A percentile compares a stretch with the other conserved stretches of the same genome.
phyloP scores from a whole-genome alignment of 2,888 invertebrate genomes.

The Eupsilia transversa region DNA sequence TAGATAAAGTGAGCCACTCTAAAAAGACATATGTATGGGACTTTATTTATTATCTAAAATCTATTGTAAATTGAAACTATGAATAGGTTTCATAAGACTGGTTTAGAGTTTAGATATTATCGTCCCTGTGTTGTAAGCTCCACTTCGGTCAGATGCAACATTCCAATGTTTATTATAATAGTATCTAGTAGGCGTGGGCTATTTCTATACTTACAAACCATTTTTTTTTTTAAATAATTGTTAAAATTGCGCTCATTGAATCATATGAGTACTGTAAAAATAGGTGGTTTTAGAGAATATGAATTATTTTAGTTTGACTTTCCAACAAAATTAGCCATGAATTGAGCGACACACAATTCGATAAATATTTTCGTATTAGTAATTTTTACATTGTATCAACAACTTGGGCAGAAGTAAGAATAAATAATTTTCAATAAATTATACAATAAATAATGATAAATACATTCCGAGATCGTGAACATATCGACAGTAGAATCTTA shows the following conservation, averaged over 20 bases:
- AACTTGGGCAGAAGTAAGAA: slow-evolving; percentile 29
- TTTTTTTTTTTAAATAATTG: not conserved
- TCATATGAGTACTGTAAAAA: slow-evolving; percentile 5
- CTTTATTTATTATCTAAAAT: slow-evolving; percentile 6
- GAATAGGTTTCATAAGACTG: slow-evolving; percentile 37
- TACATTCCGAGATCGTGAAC: slow-evolving; percentile 68
- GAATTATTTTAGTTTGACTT: not conserved
- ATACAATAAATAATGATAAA: slow-evolving; percentile 68
- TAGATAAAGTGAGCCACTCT: slow-evolving; percentile 7
- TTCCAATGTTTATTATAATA: slow-evolving; percentile 1
- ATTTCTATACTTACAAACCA: not conserved
- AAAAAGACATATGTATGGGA: not conserved
- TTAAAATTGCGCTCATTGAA: slow-evolving; percentile 7
- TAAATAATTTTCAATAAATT: slow-evolving; percentile 65
- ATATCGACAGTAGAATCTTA: slow-evolving; percentile 54
- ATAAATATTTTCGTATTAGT: slow-evolving; percentile 24
- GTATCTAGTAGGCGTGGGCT: slow-evolving; percentile 1
- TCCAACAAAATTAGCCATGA: not conserved
- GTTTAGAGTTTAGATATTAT: slow-evolving; percentile 10
- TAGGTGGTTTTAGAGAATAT: not conserved
- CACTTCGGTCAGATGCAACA: slow-evolving; percentile 1
- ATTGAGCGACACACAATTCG: slow-evolving; percentile 35
- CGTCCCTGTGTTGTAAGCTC: slow-evolving; percentile 4
- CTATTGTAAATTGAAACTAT: slow-evolving; percentile 7
- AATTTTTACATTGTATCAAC: slow-evolving; percentile 26